Conservation (phyloP, 2,113 vertebrate genomes). For the Atherinomorus stipes region DNA sequence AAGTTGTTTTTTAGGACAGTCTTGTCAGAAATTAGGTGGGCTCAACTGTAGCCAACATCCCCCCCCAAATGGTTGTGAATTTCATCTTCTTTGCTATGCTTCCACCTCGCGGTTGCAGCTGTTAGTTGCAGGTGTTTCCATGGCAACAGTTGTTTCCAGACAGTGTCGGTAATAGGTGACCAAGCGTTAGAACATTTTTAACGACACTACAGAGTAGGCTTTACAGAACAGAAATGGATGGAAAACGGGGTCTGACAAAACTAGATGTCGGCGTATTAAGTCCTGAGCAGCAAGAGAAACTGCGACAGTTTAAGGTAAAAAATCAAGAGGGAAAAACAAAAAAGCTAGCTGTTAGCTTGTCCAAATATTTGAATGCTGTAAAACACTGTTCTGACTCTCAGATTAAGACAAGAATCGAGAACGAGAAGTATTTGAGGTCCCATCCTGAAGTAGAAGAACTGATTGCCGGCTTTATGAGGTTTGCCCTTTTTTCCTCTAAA, state of each 20-base stretch:
- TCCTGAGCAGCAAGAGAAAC: constrained; percentile 67
- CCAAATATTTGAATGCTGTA: too few species aligned
- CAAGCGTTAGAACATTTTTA: too few species aligned
- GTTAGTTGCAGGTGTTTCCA: constrained; percentile 41
- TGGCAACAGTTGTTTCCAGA: constrained; percentile 27
- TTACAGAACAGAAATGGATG: constrained; percentile 32
- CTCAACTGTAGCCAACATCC: too few species aligned
- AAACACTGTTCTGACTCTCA: constrained; percentile 42
- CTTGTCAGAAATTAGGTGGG: too few species aligned
- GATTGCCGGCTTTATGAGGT: constrained; percentile 87
- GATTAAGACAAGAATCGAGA: constrained; percentile 86
- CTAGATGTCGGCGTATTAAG: constrained; percentile 39
- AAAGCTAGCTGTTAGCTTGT: not conserved
- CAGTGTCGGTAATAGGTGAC: constrained; percentile 41
- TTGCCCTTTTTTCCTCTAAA: not conserved
- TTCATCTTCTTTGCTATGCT: not conserved
- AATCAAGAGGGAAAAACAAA: not conserved
- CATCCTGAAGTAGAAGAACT: constrained; percentile 86
- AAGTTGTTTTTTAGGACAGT: too few species aligned
- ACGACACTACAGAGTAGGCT: not conserved
- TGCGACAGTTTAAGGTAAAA: constrained; percentile 68
- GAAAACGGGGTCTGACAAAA: constrained; percentile 1
- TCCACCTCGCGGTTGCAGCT: constrained; percentile 38
- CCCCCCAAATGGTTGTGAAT: too few species aligned
- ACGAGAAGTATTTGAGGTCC: constrained; percentile 85